Conservation (phyloP, 2,113 vertebrate species). For the Centrocercus urophasianus region DNA sequence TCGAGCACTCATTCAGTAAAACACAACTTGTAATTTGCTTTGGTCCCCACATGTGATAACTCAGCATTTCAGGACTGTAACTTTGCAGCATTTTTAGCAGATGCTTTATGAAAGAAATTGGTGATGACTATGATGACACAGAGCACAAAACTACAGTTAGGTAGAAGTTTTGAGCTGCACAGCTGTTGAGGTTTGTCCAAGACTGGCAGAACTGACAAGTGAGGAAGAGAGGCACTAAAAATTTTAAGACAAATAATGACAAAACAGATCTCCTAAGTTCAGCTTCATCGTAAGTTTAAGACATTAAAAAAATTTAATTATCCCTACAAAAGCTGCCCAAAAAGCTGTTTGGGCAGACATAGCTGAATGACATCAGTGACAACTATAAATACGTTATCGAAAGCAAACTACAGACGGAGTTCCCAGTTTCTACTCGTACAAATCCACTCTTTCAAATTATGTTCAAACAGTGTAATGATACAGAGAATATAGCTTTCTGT, state of each 20-base stretch:
- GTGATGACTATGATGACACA: not conserved
- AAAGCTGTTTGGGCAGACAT: accelerated
- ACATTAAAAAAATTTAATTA: not conserved
- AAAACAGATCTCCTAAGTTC: not conserved
- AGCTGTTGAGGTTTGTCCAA: not conserved
- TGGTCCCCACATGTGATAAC: not conserved
- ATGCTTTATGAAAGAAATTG: not conserved
- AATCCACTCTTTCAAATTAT: not conserved
- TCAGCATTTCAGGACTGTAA: not conserved
- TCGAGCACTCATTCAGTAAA: not conserved
- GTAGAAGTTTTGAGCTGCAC: not conserved
- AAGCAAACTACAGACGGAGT: not conserved
- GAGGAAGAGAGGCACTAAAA: not conserved
- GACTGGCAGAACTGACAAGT: not conserved
- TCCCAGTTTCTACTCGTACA: too few species aligned
- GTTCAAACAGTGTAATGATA: not conserved
- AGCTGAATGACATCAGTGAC: not conserved
- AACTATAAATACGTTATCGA: not conserved
- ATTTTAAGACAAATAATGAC: not conserved
- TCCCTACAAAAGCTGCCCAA: not conserved
- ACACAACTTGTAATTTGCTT: not conserved
- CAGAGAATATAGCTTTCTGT: not conserved
- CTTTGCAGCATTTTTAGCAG: not conserved
- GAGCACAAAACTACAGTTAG: not conserved
- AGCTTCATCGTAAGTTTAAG: not conserved